Percentiles rank a stretch among this genome's conserved stretches.
These are phyloP conservation scores for Momotus momota DNA, from an alignment of 2,797 vertebrate species.

Conservation along the genomic window DNA sequence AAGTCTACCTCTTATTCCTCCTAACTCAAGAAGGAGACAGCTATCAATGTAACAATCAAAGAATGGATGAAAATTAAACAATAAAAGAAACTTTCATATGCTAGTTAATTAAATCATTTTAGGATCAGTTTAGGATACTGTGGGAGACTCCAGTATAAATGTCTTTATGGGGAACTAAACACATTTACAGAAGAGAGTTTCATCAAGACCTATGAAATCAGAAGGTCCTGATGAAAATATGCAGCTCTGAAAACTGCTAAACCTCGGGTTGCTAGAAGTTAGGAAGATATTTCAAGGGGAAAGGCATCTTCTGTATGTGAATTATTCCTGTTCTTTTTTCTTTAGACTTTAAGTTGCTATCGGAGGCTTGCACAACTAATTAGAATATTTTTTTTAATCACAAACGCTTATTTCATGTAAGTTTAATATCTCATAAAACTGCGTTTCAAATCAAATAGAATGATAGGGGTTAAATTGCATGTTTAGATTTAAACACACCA, in stretches of 20 bases:
- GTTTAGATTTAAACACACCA: not conserved
- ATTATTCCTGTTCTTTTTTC: not conserved
- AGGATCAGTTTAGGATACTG: not conserved
- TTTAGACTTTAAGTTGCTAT: not conserved
- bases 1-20: not conserved
- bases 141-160: not conserved
- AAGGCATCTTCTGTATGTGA: not conserved
- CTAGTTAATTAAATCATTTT: not conserved
- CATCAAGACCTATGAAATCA: not conserved
- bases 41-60: not conserved
- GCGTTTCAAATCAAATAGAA: not conserved
- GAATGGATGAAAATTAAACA: not conserved
- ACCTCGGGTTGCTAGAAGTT: not conserved
- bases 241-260: not conserved
- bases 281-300: not conserved
- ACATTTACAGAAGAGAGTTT: not conserved
- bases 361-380: not conserved
- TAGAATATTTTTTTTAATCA: not conserved
- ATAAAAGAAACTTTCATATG: not conserved
- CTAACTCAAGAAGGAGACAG: not conserved
- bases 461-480: not conserved
- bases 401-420: not conserved
- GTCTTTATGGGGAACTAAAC: not conserved
- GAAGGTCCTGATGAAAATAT: not conserved
- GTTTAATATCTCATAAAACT: not conserved